Percentiles rank a stretch among this genome's conserved stretches.
These are phyloP conservation scores for Sceloporus undulatus DNA, from an alignment of 2,113 vertebrate species.

Conservation along the genomic window DNA sequence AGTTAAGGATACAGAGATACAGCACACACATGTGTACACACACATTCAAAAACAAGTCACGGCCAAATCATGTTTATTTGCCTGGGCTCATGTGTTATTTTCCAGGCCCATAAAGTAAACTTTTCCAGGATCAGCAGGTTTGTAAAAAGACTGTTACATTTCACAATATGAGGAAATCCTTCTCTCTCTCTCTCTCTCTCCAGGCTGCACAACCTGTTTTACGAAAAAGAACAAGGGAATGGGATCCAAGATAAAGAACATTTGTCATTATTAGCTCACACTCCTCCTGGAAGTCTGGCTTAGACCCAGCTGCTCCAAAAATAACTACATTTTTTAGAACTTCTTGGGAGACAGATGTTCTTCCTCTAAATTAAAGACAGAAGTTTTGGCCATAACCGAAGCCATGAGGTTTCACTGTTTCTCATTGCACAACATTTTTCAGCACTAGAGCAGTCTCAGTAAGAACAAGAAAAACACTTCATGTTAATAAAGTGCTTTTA, in stretches of 20 bases:
- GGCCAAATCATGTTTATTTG: fast-evolving
- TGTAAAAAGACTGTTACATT: conserved; percentile 19
- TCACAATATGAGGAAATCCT: conserved; percentile 38
- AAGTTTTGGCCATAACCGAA: conserved; percentile 42
- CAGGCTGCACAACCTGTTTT: conserved; percentile 12
- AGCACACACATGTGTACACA: neutral
- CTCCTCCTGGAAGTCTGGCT: neutral
- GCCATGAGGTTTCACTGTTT: neutral
- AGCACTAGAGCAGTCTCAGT: neutral
- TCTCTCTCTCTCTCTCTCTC: conserved; percentile 16
- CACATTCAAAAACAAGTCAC: neutral
- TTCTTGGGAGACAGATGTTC: conserved; percentile 50
- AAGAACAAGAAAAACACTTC: neutral
- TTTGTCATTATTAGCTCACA: conserved; percentile 31
- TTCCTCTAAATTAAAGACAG: conserved; percentile 40
- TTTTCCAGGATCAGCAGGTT: neutral
- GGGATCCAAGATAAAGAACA: conserved; percentile 49
- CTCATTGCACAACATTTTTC: conserved; percentile 1
- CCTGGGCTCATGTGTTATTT: neutral
- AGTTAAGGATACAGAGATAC: neutral
- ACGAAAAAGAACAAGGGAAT: conserved; percentile 33
- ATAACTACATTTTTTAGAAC: conserved; percentile 1
- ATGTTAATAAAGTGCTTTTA: neutral
- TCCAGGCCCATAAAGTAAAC: conserved; percentile 14
- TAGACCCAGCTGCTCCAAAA: conserved; percentile 30